phyloP scores from a whole-genome alignment of 2,888 invertebrate genomes.

The Drosophila cognata region DNA sequence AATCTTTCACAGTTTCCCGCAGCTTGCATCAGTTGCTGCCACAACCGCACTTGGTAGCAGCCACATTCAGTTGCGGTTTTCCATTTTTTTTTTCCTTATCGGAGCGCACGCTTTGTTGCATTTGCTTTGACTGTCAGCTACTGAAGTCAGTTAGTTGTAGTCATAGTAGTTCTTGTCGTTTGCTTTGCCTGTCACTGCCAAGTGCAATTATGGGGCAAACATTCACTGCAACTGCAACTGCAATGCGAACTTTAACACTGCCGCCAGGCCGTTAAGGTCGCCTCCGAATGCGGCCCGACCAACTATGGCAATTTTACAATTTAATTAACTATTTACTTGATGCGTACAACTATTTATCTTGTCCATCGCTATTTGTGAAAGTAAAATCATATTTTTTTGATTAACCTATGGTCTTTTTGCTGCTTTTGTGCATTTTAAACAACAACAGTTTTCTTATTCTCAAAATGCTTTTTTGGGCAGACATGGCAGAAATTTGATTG shows the following conservation, averaged over 20 bases:
- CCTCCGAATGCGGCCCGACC: not conserved
- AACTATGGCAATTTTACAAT: slow-evolving; percentile 35
- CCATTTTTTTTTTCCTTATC: slow-evolving; percentile 36
- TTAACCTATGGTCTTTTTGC: slow-evolving; percentile 20
- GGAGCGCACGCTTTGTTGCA: slow-evolving; percentile 59
- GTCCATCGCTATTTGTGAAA: slow-evolving; percentile 13
- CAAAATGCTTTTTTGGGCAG: not conserved
- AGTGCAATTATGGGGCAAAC: slow-evolving; percentile 75
- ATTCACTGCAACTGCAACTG: slow-evolving; percentile 54
- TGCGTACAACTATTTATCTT: slow-evolving; percentile 40
- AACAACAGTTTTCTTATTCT: not conserved
- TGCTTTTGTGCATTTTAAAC: not conserved
- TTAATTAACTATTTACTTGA: slow-evolving; percentile 51
- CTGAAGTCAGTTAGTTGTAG: slow-evolving; percentile 38
- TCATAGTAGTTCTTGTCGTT: slow-evolving; percentile 29
- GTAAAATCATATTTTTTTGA: slow-evolving; percentile 24
- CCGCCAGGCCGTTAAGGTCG: slow-evolving; percentile 38
- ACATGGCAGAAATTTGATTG: not conserved
- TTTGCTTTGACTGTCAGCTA: slow-evolving; percentile 61
- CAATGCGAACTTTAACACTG: slow-evolving; percentile 67
- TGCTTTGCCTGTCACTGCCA: slow-evolving; percentile 65
- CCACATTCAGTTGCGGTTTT: slow-evolving; percentile 24
- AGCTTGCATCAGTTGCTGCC: slow-evolving; percentile 15
- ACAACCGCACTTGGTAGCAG: slow-evolving; percentile 25
- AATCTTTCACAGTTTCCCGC: slow-evolving; percentile 74